Base-by-base conservation (phyloP, 2,888 invertebrate species). In the Diachrysia chrysitis region DNA sequence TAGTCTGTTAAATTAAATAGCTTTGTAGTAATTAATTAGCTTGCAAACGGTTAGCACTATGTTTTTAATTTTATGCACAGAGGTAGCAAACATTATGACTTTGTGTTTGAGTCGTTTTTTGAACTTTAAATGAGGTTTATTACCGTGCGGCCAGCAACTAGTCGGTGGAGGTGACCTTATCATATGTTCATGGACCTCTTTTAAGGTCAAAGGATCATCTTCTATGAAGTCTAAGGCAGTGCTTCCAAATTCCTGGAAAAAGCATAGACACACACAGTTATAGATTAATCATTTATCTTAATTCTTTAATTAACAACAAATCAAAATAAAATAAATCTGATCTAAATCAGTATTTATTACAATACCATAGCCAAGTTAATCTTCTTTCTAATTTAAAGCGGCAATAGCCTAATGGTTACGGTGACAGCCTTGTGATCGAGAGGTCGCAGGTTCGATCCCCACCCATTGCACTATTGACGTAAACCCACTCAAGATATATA, bases 141-240 rank as follows among this genome's bases (percentile, higher is more conserved):
- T 91, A 95, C 95, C 95, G 72, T 95, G 95, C 17, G 97, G 97
- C 97, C 97, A 97, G 79, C 92, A 93, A 74, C 96, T 96, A 21
- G 96, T 97, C 0, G 98, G 98, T 2, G 98, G 98, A 32, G 98
- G 98, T 77, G 97, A 97, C 70, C 98, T 95, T 60, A 98, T 97
- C 96, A 98, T 96, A 87, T 98, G 97, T 85, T 98, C 97, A 84
- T 98, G 98, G 65, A 98, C 97, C 90, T 97, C 97, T 73, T 97
- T 97, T 70, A 98, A 91, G 25, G 97, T 97, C 76, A 97, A 87
- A 0, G 97, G 97, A 87, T 97, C 97, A 58, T 97, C 96, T 85
- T 97, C 97, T 19, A 92, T 91, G 72, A 95, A 93, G 69, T 95
- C 94, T 70, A 95, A 73, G 3, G 95, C 92, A 62, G 95, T 89